These are phyloP conservation scores for Xenentodon cancila DNA, from an alignment of 2,797 vertebrate species.

Conservation along the genomic window DNA sequence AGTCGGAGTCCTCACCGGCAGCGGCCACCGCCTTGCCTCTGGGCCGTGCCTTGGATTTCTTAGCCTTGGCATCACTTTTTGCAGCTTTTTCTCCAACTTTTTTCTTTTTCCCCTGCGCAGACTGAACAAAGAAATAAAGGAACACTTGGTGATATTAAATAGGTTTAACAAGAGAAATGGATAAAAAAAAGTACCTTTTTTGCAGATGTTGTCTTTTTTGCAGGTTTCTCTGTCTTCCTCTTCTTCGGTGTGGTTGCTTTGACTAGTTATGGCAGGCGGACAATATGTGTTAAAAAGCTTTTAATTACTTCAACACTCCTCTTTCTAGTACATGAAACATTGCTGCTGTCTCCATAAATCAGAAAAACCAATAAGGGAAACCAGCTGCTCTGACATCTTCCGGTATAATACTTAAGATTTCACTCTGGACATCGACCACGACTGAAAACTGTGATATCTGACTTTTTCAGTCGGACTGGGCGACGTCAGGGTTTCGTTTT, in stretches of 20 bases:
- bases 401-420: not conserved
- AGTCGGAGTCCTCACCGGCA: conserved; percentile 70
- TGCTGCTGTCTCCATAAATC: not conserved
- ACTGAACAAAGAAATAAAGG: conserved; percentile 24
- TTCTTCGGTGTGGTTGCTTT: conserved; percentile 21
- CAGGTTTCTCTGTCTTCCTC: conserved; percentile 46
- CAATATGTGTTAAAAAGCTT: not conserved
- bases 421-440: not conserved
- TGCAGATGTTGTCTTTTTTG: conserved; percentile 17
- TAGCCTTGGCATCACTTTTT: conserved; percentile 29
- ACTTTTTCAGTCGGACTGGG: not conserved
- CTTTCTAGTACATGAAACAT: not conserved
- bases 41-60: conserved; percentile 46
- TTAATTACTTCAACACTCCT: not conserved
- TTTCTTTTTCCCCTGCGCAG: conserved; percentile 56
- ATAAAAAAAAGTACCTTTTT: conserved; percentile 42
- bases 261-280: conserved; percentile 12
- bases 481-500: not conserved
- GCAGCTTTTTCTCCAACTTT: conserved; percentile 30
- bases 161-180: not conserved
- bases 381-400: not conserved
- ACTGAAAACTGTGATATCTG: not conserved
- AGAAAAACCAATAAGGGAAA: not conserved
- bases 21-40: not conserved
- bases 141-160: not conserved